These are phyloP conservation scores for Babyrousa celebensis DNA, from an alignment of 2,797 vertebrate genomes.

Conservation along the genomic window DNA sequence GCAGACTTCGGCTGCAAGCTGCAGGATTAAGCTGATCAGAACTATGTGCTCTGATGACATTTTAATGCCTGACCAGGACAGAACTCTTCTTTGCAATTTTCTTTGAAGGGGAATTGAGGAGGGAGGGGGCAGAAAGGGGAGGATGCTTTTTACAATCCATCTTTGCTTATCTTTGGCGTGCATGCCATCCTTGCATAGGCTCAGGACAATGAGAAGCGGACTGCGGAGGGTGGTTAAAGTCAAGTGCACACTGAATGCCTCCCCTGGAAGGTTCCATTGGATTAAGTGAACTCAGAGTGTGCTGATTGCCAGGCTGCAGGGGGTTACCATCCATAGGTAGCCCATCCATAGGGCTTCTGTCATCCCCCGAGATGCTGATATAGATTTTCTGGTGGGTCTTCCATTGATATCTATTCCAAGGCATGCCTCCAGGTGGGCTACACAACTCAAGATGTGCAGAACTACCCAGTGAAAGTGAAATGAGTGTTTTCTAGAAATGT, in stretches of 20 bases:
- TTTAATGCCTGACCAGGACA: constrained; percentile 59
- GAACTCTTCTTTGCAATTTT: constrained; percentile 65
- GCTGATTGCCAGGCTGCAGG: not conserved
- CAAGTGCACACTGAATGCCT: not conserved
- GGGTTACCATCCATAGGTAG: too few relatives aligned
- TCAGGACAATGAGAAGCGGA: not conserved
- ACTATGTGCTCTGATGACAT: not conserved
- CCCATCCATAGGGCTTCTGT: not conserved
- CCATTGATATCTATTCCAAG: not conserved
- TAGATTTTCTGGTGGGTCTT: constrained; percentile 13
- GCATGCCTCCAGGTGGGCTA: not conserved
- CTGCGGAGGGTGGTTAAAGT: not conserved
- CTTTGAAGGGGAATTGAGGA: constrained; percentile 44
- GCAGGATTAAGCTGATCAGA: constrained; percentile 68
- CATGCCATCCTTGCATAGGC: not conserved
- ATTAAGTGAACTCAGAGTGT: not conserved
- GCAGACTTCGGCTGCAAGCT: not conserved
- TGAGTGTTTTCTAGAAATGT: constrained; percentile 4
- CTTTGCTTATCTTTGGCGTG: constrained; percentile 7
- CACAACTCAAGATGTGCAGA: not conserved
- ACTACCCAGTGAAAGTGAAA: not conserved
- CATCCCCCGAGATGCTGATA: not conserved
- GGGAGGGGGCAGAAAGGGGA: not conserved
- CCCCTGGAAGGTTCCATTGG: not conserved
- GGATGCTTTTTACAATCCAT: not conserved